A percentile compares a stretch with the other conserved stretches of the same genome.
phyloP scores from a whole-genome alignment of 2,797 vertebrate species.

The Leontocebus nigricollis region DNA sequence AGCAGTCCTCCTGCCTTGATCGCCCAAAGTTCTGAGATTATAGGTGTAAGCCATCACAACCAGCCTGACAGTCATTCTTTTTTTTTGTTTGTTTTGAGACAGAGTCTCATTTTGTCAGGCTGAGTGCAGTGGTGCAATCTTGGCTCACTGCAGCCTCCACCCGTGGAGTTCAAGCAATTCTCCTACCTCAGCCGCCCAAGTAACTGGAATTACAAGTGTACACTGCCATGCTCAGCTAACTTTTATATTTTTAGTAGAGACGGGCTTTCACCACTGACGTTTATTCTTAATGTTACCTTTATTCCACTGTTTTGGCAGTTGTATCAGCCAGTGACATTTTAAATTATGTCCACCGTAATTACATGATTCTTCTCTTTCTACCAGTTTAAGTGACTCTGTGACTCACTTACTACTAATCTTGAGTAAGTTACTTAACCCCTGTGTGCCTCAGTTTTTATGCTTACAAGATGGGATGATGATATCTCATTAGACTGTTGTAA shows the following conservation, averaged over 20 bases:
- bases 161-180: not conserved
- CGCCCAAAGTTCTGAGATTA: not conserved
- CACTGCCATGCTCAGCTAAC: not conserved
- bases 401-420: not conserved
- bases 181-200: not conserved
- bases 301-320: not conserved
- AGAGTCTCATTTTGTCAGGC: not conserved
- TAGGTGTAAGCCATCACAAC: not conserved
- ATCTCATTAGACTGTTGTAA: not conserved
- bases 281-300: slow-evolving; percentile 8
- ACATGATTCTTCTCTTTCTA: not conserved
- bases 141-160: not conserved
- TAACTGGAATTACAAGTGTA: not conserved
- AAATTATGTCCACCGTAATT: not conserved
- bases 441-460: not conserved
- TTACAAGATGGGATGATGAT: not conserved
- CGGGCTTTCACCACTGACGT: not conserved
- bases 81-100: not conserved
- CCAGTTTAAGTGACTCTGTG: not conserved
- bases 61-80: not conserved
- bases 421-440: not conserved
- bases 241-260: not conserved
- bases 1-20: not conserved
- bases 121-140: not conserved
- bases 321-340: not conserved